A percentile compares a stretch with the other conserved stretches of the same genome.
phyloP scores from a whole-genome alignment of 2,797 vertebrate genomes.

The Hoplostethus atlanticus region DNA sequence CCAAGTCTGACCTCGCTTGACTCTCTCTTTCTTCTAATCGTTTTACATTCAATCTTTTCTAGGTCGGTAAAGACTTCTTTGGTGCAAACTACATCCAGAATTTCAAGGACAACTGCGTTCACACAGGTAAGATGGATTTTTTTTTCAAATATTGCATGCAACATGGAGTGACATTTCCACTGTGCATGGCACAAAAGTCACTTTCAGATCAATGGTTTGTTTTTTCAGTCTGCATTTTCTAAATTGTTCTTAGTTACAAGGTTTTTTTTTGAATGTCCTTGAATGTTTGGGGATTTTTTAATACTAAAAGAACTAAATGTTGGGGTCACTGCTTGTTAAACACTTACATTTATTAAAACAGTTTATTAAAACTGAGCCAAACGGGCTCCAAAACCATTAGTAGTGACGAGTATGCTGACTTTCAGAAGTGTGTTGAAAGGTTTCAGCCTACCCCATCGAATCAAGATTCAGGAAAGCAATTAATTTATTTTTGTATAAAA shows the following conservation, averaged over 20 bases:
- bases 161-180: conserved; percentile 59
- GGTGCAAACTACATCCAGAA: conserved; percentile 96
- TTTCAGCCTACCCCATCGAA: not conserved
- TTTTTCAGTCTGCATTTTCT: conserved; percentile 37
- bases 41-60: conserved; percentile 77
- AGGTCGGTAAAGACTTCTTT: conserved; percentile 98
- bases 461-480: not conserved
- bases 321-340: conserved; percentile 23
- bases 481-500: conserved; percentile 8
- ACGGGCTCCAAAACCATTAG: conserved; percentile 17
- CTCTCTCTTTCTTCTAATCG: conserved; percentile 77
- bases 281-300: conserved; percentile 10
- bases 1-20: conserved; percentile 85
- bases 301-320: conserved; percentile 19
- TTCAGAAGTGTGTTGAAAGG: not conserved
- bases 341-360: not conserved
- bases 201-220: conserved; percentile 15
- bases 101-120: conserved; percentile 91
- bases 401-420: conserved; percentile 21
- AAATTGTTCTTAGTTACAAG: conserved; percentile 17
- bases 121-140: conserved; percentile 88
- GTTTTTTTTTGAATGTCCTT: conserved; percentile 14
- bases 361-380: conserved; percentile 27
- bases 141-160: conserved; percentile 19
- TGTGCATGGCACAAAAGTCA: conserved; percentile 45